Conservation (phyloP, 2,797 vertebrate genomes). For the Hydrophis major region DNA sequence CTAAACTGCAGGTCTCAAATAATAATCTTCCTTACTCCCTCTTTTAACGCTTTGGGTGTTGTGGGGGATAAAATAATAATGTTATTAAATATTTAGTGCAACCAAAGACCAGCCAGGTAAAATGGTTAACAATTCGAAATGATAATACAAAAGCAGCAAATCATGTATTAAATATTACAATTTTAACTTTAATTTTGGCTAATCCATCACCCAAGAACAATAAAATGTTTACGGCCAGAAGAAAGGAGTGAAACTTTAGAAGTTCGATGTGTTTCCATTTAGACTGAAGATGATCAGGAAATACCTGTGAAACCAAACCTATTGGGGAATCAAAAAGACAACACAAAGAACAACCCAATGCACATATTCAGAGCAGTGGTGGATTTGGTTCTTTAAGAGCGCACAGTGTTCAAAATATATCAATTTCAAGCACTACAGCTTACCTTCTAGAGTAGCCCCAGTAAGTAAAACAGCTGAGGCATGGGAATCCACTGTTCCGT, state of each 20-base stretch:
- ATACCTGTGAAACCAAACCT: background rate
- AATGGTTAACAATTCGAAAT: background rate
- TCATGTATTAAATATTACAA: background rate
- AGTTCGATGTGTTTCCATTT: background rate
- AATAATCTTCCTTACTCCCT: background rate
- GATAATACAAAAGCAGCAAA: background rate
- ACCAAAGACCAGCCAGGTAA: background rate
- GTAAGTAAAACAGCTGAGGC: too few relatives aligned
- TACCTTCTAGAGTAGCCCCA: too few relatives aligned
- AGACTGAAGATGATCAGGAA: background rate
- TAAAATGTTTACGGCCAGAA: background rate
- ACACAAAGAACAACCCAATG: too few relatives aligned
- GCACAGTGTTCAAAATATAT: too few relatives aligned
- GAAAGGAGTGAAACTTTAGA: background rate
- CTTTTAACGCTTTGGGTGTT: too few relatives aligned
- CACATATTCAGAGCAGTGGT: too few relatives aligned
- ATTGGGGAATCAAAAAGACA: background rate
- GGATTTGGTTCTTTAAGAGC: too few relatives aligned
- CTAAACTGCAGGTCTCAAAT: background rate
- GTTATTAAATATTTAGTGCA: background rate
- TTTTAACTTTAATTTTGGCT: background rate
- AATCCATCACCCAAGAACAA: background rate
- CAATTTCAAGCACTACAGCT: too few relatives aligned
- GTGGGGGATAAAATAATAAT: too few relatives aligned
- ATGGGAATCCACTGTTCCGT: too few relatives aligned